Evolutionary conservation across 2,797 vertebrate species (phyloP).

Genomic region (Peromyscus attwateri): DNA sequence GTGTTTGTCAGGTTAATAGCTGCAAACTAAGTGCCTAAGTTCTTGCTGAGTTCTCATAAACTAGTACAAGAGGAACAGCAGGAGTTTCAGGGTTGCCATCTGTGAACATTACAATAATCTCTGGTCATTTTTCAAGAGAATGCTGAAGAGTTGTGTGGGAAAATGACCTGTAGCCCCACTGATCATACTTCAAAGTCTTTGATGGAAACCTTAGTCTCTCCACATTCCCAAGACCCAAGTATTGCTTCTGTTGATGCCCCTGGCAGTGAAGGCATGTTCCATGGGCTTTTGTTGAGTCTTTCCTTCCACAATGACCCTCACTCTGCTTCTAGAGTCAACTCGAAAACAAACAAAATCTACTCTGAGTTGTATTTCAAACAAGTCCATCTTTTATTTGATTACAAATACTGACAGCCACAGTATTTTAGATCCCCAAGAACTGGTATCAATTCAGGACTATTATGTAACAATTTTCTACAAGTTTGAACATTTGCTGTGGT

Average conservation of each 20-base stretch:
- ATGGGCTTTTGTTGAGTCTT: background rate
- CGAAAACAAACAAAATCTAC: background rate
- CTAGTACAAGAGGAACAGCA: background rate
- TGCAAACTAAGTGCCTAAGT: background rate
- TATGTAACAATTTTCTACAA: background rate
- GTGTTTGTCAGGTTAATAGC: background rate
- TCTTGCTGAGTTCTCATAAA: background rate
- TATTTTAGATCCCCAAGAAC: background rate
- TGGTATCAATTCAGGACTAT: background rate
- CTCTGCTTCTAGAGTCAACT: background rate
- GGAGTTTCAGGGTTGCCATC: background rate
- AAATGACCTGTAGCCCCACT: background rate
- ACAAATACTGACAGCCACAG: background rate
- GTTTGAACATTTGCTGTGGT: background rate
- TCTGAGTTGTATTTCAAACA: background rate
- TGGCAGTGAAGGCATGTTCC: background rate
- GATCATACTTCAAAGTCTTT: background rate
- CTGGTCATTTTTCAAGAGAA: background rate
- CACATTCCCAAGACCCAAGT: background rate
- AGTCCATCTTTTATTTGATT: background rate
- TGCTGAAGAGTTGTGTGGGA: background rate
- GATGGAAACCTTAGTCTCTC: background rate
- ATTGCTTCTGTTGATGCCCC: background rate
- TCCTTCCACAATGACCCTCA: background rate
- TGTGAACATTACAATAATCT: background rate